Conservation (phyloP, 2,888 invertebrate species). For the Philaethria dido region DNA sequence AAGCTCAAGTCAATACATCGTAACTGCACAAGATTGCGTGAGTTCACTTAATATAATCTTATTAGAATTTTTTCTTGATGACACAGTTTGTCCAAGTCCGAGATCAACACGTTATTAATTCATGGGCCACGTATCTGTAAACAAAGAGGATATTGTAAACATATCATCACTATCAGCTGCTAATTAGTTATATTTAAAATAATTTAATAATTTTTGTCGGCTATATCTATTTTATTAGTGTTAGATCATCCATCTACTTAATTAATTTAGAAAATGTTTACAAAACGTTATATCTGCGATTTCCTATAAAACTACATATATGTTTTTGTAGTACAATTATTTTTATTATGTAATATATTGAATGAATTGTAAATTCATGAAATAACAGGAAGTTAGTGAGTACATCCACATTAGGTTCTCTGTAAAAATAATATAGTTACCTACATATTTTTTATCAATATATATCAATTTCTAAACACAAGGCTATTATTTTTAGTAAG, state of each 20-base stretch:
- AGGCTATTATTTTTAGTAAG: not conserved
- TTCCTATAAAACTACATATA: too few species aligned
- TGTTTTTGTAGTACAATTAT: too few species aligned
- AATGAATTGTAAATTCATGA: too few species aligned
- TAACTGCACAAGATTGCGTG: not conserved
- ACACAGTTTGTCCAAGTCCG: not conserved
- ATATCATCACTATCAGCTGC: constrained; percentile 17
- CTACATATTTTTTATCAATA: not conserved
- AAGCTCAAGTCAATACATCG: not conserved
- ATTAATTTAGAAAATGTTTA: too few species aligned
- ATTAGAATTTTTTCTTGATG: constrained; percentile 11
- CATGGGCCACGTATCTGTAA: constrained; percentile 32
- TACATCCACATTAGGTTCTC: too few species aligned
- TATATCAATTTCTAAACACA: not conserved
- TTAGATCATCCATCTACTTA: too few species aligned
- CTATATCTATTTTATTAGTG: not conserved
- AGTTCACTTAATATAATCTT: not conserved
- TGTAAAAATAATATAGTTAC: not conserved
- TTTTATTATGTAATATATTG: too few species aligned
- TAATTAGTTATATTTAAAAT: constrained; percentile 23
- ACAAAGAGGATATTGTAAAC: constrained; percentile 29
- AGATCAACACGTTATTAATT: constrained; percentile 13
- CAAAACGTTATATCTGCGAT: too few species aligned
- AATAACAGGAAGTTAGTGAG: too few species aligned
- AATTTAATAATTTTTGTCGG: constrained; percentile 21